Percentiles rank a stretch among this genome's conserved stretches.
Evolutionary conservation across 1,140 invertebrate species (phyloP).

Genomic region (Nasonia longicornis): DNA sequence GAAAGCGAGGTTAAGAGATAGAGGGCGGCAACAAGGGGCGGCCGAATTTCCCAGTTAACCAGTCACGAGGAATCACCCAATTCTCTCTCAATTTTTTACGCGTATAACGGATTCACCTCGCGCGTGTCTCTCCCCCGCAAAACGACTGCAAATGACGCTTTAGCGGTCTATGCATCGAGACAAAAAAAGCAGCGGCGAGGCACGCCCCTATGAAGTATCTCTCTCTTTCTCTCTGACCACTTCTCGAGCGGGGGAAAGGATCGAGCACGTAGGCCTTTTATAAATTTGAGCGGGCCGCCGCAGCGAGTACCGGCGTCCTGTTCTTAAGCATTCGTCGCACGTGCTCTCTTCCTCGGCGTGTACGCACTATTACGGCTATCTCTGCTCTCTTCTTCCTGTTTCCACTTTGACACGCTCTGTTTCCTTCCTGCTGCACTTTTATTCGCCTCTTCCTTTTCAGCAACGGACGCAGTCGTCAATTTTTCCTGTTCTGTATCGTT

Average conservation of each 20-base stretch:
- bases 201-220: conserved; percentile 1
- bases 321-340: conserved; percentile 61
- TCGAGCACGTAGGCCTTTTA: conserved; percentile 63
- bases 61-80: neutral
- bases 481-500: no score
- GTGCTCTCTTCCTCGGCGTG: conserved; percentile 47
- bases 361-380: neutral
- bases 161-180: conserved; percentile 17
- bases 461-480: no score
- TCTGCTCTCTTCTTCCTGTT: neutral
- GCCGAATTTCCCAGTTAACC: no score
- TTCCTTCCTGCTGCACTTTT: neutral
- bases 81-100: neutral
- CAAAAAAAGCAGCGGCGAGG: neutral
- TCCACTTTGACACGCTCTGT: neutral
- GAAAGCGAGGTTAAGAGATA: neutral
- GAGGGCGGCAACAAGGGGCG: conserved; percentile 28
- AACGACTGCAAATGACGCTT: conserved; percentile 64
- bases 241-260: neutral
- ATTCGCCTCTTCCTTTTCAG: no score
- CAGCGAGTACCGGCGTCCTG: conserved; percentile 51
- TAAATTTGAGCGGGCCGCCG: conserved; percentile 61
- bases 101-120: conserved; percentile 52
- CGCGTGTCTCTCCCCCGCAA: conserved; percentile 55
- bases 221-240: neutral